Base-by-base conservation (phyloP, 2,797 vertebrate genomes). In the Acrossocheilus wenchowensis region DNA sequence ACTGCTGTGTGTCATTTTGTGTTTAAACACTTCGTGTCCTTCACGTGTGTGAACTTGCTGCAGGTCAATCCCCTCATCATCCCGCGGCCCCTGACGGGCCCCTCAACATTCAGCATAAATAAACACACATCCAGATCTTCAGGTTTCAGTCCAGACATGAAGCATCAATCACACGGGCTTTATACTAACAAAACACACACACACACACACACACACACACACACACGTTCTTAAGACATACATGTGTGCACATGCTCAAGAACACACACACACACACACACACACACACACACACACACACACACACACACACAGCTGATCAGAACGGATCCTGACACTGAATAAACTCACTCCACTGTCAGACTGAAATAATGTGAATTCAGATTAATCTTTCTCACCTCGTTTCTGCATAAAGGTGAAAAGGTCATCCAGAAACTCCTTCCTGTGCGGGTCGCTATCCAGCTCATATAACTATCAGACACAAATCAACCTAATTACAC, bases 401-500 rank as follows among this genome's bases (percentile, higher is more conserved):
- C 98, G 93, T 91, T 99, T 99, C 94, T 99, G 98, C 98, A 99
- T 99, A 93, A 98, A 99, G 89, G 96, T 98, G 92, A 99, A 99
- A 34, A 99, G 94, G 91, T 99, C 97, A 0, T 99, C 98, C 92
- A 99, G 93, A 91, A 99, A 99, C 91, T 99, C 98, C 82, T 99
- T 99, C 90, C 98, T 96, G 93, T 98, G 96, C 74, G 98, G 98
- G 91, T 99, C 98, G 2, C 88, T 96, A 1, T 99, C 98, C 89
- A 99, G 94, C 92, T 99, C 98, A 0, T 99, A 99, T 36, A 99
- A 92, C 98, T 99, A 92, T 1, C 89, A 83, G 66, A 26, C 34
- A 30, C 8, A 26, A 0, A 50, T 66, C 64, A 68, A 7, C 60
- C 7, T 23, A 4, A 19, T 60, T n/a, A 60, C 54, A 23, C 54